Conservation (phyloP, 2,113 vertebrate species). For the Orcinus orca region DNA sequence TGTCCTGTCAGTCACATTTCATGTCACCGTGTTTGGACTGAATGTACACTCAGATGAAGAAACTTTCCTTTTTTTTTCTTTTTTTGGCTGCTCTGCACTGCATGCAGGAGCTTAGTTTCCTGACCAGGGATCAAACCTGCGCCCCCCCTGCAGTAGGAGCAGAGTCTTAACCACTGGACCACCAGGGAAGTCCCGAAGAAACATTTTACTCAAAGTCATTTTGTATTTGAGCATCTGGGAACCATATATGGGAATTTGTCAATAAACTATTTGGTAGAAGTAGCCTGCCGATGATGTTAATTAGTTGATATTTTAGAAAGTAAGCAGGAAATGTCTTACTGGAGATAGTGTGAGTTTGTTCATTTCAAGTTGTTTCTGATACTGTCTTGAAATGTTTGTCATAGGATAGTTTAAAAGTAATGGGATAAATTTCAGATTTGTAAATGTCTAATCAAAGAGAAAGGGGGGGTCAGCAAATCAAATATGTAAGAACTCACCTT, state of each 20-base stretch:
- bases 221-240: neutral
- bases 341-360: neutral
- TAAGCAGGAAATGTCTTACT: constrained; percentile 6
- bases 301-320: neutral
- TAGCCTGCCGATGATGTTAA: neutral
- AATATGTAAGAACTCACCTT: neutral
- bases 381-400: neutral
- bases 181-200: neutral
- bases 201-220: neutral
- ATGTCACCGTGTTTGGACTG: neutral
- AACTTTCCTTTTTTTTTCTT: neutral
- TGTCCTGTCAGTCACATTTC: neutral
- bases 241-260: neutral
- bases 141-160: neutral
- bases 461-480: neutral
- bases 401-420: neutral
- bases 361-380: neutral
- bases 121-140: neutral
- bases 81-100: too few relatives aligned
- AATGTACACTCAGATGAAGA: neutral
- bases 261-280: neutral
- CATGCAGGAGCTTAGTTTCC: too few relatives aligned
- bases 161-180: neutral
- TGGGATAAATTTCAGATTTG: neutral
- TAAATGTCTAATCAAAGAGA: neutral